These are phyloP conservation scores for Tetragonisca angustula DNA, from an alignment of 2,888 invertebrate genomes.

Conservation along the genomic window DNA sequence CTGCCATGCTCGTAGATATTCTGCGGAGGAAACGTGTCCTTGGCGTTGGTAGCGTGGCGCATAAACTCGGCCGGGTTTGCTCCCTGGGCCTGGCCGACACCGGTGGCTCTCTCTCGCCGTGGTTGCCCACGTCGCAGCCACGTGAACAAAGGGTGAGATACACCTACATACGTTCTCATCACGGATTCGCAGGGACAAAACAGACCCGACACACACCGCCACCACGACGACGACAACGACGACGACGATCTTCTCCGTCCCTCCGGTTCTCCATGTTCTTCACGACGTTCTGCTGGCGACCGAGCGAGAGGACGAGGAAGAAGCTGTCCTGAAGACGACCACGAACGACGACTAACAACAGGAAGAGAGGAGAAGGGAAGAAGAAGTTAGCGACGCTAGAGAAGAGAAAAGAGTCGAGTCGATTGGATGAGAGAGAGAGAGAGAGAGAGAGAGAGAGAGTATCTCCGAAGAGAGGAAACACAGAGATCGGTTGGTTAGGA, in stretches of 20 bases:
- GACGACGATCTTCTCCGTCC: constrained; percentile 34
- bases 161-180: constrained; percentile 64
- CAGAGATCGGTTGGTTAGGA: background rate
- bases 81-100: constrained; percentile 31
- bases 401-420: background rate
- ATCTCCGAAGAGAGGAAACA: background rate
- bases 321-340: constrained; percentile 19
- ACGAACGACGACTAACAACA: background rate
- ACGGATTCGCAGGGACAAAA: constrained; percentile 61
- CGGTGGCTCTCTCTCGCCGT: constrained; percentile 60
- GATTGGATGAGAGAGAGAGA: background rate
- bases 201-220: constrained; percentile 47
- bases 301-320: constrained; percentile 19
- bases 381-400: background rate
- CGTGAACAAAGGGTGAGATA: constrained; percentile 64
- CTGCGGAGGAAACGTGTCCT: constrained; percentile 44
- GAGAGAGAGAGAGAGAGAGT: constrained; percentile 3
- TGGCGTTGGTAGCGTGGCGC: constrained; percentile 47
- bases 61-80: constrained; percentile 48
- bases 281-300: constrained; percentile 29
- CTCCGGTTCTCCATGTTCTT: constrained; percentile 23
- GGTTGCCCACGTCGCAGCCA: constrained; percentile 59
- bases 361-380: background rate
- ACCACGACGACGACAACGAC: background rate
- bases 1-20: constrained; percentile 49